Evolutionary conservation across 1,140 invertebrate species (phyloP), one percentile per base, ranked within the genome.

Genomic region (Drosophila nigrodunni): DNA sequence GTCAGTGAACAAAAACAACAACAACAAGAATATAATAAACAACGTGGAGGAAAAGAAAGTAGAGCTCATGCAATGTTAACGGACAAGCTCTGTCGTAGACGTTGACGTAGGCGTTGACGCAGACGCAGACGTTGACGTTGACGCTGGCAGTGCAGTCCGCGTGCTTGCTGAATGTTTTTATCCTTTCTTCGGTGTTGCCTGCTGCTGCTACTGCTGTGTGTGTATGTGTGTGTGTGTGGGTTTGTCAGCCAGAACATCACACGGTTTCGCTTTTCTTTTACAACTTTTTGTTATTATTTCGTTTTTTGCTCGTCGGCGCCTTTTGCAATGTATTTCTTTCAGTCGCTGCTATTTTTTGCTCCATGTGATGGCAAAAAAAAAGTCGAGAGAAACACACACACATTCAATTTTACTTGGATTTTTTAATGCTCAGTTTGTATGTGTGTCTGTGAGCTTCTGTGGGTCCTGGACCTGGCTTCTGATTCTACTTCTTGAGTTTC

Each of bases 241-340:
- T 59, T 62, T 75, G 50, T 57, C 49, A 70, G 72, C 57, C 74
- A 89, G 85, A 80, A 88, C 85, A 88, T 89, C 83, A 87, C 83
- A 87, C 83, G 86, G 85, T 89, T 88, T 88, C 85, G 85, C 85
- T 88, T 88, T 88, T 88, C 85, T 88, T 88, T 88, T 88, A 83
- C 85, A 89, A 87, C 83, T 88, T 88, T 89, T 88, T 88, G 85
- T 85, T 88, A 88, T 88, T 88, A 88, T 88, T 89, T 88, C 83
- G 83, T 80, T 88, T 88, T 88, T 89, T 88, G 77, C 85, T 81
- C 82, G 75, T 71, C 79, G 82, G 71, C 71, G 69, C 72, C 55
- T 72, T 76, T 76, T 70, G 77, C 74, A 88, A 88, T 88, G 85
- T 89, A 88, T 88, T 88, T 88, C 85, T 88, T 88, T 88, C 80